Evolutionary conservation across 2,888 invertebrate genomes (phyloP).

Genomic region (Eulithis prunata): DNA sequence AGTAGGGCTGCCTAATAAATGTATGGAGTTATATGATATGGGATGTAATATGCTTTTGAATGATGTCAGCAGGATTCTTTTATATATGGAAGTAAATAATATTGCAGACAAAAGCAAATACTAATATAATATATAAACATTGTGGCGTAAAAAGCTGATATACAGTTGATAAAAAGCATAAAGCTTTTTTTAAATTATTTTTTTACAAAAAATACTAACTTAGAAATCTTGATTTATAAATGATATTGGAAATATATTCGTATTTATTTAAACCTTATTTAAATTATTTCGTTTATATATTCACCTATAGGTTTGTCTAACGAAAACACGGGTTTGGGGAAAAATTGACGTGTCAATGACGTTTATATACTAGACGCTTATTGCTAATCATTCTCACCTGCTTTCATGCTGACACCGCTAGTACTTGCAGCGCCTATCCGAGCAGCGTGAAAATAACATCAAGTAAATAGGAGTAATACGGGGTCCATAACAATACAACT

Average conservation of each 20-base stretch:
- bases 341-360: no score
- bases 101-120: slow-evolving; percentile 7
- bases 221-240: no score
- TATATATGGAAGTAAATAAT: neutral
- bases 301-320: no score
- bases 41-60: neutral
- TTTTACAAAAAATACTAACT: no score
- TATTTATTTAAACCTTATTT: no score
- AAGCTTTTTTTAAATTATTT: neutral
- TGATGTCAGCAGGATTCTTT: neutral
- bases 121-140: neutral
- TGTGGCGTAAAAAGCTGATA: neutral
- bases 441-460: slow-evolving; percentile 56
- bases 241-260: no score
- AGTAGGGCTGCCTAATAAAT: no score
- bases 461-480: neutral
- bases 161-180: neutral
- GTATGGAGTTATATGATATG: neutral
- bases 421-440: slow-evolving; percentile 74
- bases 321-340: no score
- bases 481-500: no score
- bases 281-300: no score
- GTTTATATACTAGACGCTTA: slow-evolving; percentile 3
- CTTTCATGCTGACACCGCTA: slow-evolving; percentile 72
- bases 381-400: slow-evolving; percentile 70